Evolutionary conservation across 1,140 invertebrate genomes (phyloP).

Genomic region (Muscidifurax raptorellus): DNA sequence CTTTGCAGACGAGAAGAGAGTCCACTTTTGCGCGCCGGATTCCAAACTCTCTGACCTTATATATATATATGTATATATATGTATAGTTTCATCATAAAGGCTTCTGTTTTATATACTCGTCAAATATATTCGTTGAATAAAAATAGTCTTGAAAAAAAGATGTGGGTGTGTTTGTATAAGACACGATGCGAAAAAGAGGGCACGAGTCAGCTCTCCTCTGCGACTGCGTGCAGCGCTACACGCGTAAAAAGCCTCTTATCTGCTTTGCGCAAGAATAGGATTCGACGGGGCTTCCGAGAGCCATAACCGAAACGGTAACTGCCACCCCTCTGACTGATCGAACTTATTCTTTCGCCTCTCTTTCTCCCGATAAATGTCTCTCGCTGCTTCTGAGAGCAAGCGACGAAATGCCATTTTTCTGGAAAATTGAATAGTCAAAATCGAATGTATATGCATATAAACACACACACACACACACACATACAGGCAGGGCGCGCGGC

Average conservation of each 20-base stretch:
- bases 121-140: neutral
- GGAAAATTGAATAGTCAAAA: conserved; percentile 72
- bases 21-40: neutral
- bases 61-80: too few species aligned
- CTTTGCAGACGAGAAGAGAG: neutral
- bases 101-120: neutral
- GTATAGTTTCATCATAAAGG: neutral
- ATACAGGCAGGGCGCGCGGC: neutral
- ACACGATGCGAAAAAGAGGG: conserved; percentile 23
- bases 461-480: too few species aligned
- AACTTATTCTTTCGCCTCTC: conserved; percentile 69
- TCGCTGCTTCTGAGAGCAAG: neutral
- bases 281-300: conserved; percentile 75
- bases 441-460: conserved; percentile 61
- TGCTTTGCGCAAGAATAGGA: conserved; percentile 76
- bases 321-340: conserved; percentile 72
- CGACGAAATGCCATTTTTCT: conserved; percentile 65
- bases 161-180: neutral
- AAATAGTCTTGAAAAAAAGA: neutral
- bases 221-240: conserved; percentile 58
- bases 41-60: neutral
- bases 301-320: conserved; percentile 77
- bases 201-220: conserved; percentile 35
- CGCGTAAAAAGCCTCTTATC: conserved; percentile 72
- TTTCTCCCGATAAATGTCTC: conserved; percentile 9